Conservation (phyloP, 2,797 vertebrate species). For the Molossus alvarezi region DNA sequence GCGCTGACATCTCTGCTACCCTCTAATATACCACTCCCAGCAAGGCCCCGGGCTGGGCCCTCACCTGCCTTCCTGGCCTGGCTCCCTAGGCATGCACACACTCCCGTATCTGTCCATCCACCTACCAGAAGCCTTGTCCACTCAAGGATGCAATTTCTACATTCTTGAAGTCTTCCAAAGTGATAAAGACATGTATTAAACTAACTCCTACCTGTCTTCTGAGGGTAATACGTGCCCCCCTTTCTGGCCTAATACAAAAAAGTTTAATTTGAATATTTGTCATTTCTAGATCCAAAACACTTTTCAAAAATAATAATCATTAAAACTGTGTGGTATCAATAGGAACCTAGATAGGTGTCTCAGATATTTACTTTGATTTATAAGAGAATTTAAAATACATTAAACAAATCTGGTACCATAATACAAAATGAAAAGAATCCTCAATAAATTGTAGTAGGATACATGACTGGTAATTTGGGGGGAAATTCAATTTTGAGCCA, state of each 20-base stretch:
- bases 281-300: constrained; percentile 42
- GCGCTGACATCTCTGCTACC: neutral
- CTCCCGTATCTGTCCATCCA: neutral
- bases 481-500: constrained; percentile 9
- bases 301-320: constrained; percentile 49
- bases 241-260: constrained; percentile 36
- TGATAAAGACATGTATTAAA: neutral
- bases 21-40: too few species aligned
- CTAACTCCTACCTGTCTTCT: constrained; percentile 1
- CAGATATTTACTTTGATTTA: constrained; percentile 10
- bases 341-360: neutral
- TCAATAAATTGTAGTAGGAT: neutral
- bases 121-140: neutral
- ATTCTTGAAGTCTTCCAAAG: neutral
- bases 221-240: neutral
- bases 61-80: neutral
- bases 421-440: constrained; percentile 31
- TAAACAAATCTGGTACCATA: neutral
- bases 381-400: constrained; percentile 50
- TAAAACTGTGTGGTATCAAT: constrained; percentile 16
- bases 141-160: neutral
- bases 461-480: neutral
- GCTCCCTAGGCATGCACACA: neutral
- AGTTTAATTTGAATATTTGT: constrained; percentile 14
- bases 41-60: neutral